phyloP scores from a whole-genome alignment of 2,888 invertebrate genomes.

The Argyresthia goedartella region DNA sequence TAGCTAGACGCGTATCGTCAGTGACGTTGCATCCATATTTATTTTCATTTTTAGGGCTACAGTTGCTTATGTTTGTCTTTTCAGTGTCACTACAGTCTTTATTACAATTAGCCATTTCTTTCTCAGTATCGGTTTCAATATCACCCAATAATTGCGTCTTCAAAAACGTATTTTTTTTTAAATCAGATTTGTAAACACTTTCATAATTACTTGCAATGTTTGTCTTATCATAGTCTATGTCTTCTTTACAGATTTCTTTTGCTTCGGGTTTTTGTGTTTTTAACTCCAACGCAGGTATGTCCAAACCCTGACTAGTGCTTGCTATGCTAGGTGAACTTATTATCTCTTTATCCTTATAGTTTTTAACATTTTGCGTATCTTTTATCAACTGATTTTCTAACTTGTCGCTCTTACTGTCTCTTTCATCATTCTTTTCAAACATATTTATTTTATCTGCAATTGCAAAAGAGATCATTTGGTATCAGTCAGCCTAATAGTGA shows the following conservation, averaged over 20 bases:
- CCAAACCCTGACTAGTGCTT: background rate
- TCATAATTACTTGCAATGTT: conserved; percentile 17
- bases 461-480: background rate
- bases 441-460: conserved; percentile 63
- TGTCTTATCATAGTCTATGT: conserved; percentile 14
- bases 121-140: conserved; percentile 12
- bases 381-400: conserved; percentile 44
- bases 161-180: conserved; percentile 52
- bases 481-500: background rate
- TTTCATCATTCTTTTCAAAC: conserved; percentile 58
- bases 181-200: conserved; percentile 43
- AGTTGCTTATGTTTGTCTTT: background rate
- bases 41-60: conserved; percentile 14
- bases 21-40: conserved; percentile 43
- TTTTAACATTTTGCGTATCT: conserved; percentile 25
- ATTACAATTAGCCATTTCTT: conserved; percentile 6
- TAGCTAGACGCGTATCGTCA: conserved; percentile 52
- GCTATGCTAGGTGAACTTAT: conserved; percentile 18
- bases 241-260: conserved; percentile 9
- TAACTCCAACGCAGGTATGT: background rate
- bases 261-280: background rate
- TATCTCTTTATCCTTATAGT: conserved; percentile 33
- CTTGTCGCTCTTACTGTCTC: conserved; percentile 39
- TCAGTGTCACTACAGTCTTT: background rate
- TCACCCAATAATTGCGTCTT: conserved; percentile 46